Percentiles rank a stretch among this genome's conserved stretches.
Conservation (phyloP, 2,797 vertebrate species). For the Amblyraja radiata region DNA sequence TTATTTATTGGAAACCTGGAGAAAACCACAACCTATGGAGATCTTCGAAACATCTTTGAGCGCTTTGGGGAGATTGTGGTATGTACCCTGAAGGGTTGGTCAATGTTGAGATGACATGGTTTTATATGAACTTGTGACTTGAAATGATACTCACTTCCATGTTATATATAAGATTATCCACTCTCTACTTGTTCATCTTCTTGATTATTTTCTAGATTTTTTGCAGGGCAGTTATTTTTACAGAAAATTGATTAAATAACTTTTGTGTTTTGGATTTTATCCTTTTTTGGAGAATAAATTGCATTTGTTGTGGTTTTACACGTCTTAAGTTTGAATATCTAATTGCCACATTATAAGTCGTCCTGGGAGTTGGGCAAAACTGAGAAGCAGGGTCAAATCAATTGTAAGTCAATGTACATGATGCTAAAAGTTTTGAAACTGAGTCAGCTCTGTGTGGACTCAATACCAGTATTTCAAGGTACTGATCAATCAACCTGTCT, state of each 20-base stretch:
- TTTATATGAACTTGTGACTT: background rate
- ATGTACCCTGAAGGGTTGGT: constrained; percentile 44
- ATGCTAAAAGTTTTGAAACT: background rate
- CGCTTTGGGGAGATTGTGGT: constrained; percentile 98
- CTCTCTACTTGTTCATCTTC: background rate
- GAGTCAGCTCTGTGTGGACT: background rate
- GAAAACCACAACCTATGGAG: constrained; percentile 93
- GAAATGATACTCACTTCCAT: background rate
- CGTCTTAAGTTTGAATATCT: background rate
- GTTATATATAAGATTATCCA: background rate
- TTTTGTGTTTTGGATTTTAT: background rate
- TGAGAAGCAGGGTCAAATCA: background rate
- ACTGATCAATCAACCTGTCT: background rate
- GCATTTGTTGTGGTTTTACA: background rate
- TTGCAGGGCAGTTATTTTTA: background rate
- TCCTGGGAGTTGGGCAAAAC: background rate
- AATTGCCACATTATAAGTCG: background rate
- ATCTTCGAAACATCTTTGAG: constrained; percentile 92
- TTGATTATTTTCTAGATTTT: constrained; percentile 7
- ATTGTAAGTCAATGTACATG: background rate
- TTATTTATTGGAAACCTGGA: constrained; percentile 98
- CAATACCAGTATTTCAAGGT: background rate
- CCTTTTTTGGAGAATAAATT: background rate
- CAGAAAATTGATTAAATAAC: background rate
- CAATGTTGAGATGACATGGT: background rate